Evolutionary conservation across 2,888 invertebrate genomes (phyloP).

Genomic region (Psylliodes chrysocephalus): DNA sequence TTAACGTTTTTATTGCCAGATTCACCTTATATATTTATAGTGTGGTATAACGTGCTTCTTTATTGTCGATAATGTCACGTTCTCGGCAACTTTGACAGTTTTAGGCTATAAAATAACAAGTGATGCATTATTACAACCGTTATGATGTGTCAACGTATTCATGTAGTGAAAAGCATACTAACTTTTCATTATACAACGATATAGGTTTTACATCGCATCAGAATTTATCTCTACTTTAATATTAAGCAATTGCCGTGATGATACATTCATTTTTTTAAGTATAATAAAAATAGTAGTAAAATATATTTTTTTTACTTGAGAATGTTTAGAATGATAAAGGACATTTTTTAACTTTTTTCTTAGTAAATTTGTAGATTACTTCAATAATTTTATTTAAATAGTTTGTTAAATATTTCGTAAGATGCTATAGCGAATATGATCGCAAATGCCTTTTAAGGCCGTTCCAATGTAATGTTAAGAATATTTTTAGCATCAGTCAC

Average conservation of each 20-base stretch:
- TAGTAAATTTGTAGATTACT: no score
- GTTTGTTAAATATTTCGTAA: no score
- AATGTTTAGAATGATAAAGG: no score
- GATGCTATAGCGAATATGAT: constrained; percentile 6
- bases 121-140: constrained; percentile 33
- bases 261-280: constrained; percentile 7
- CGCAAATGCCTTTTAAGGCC: constrained; percentile 9
- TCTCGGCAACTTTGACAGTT: constrained; percentile 49
- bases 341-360: no score
- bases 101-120: constrained; percentile 36
- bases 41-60: constrained; percentile 10
- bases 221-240: neutral
- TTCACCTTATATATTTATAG: constrained; percentile 10
- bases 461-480: neutral
- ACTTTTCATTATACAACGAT: constrained; percentile 25
- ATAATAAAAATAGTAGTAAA: no score
- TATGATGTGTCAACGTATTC: constrained; percentile 34
- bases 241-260: neutral
- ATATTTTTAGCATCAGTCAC: constrained; percentile 17
- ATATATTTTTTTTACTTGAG: no score
- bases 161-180: constrained; percentile 27
- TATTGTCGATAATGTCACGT: constrained; percentile 53
- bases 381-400: no score
- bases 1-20: neutral
- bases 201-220: constrained; percentile 16